Evolutionary conservation across 2,888 invertebrate genomes (phyloP).

Genomic region (Acanthococcus lagerstroemiae): DNA sequence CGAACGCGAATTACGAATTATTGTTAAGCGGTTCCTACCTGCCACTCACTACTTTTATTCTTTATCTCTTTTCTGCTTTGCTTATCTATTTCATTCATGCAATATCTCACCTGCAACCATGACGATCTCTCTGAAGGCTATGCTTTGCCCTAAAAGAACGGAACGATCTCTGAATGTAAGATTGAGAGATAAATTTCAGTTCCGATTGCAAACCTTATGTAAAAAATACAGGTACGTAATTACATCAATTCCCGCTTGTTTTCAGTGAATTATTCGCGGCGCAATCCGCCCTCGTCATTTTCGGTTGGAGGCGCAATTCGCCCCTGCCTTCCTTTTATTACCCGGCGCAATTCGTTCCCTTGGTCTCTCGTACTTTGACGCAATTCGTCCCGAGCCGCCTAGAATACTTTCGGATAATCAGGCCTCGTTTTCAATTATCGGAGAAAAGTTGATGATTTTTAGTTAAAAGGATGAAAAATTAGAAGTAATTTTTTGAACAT

Average conservation of each 20-base stretch:
- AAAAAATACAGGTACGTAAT: too few relatives aligned
- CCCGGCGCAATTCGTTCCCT: not conserved
- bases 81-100: not conserved
- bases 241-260: too few relatives aligned
- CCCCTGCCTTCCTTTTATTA: not conserved
- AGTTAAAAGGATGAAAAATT: not conserved
- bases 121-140: too few relatives aligned
- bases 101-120: too few relatives aligned
- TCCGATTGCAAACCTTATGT: too few relatives aligned
- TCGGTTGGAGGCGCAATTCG: not conserved
- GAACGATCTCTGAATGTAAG: too few relatives aligned
- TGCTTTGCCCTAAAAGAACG: too few relatives aligned
- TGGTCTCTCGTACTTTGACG: not conserved
- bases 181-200: too few relatives aligned
- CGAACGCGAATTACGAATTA: not conserved
- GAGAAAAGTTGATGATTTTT: not conserved
- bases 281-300: not conserved
- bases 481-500: too few relatives aligned
- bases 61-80: not conserved
- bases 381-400: not conserved
- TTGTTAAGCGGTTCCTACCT: not conserved
- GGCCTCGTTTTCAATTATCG: too few relatives aligned
- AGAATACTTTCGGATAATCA: too few relatives aligned
- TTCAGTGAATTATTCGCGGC: not conserved
- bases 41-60: not conserved